phyloP scores from a whole-genome alignment of 2,888 invertebrate species.

The Volucella inflata region DNA sequence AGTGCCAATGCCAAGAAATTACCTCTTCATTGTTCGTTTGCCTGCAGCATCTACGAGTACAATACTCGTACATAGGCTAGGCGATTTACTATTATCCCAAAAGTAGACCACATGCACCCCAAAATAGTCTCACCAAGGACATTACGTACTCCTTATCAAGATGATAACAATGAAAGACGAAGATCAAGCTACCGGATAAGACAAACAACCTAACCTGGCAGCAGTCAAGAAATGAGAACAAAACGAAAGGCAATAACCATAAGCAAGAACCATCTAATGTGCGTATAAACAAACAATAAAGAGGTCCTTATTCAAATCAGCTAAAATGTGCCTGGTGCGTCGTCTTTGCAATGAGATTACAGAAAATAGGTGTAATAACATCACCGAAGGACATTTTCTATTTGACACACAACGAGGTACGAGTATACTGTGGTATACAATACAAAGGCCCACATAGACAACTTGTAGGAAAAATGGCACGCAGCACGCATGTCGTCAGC shows the following conservation, averaged over 20 bases:
- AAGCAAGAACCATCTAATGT: conserved; percentile 76
- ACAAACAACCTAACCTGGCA: conserved; percentile 34
- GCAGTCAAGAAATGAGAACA: conserved; percentile 50
- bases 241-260: conserved; percentile 72
- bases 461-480: conserved; percentile 19
- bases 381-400: conserved; percentile 72
- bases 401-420: conserved; percentile 45
- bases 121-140: conserved; percentile 50
- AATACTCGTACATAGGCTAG: background rate
- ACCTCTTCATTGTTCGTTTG: conserved; percentile 32
- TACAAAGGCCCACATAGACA: conserved; percentile 49
- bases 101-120: conserved; percentile 71
- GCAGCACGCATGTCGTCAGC: conserved; percentile 69
- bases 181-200: conserved; percentile 66
- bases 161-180: conserved; percentile 47
- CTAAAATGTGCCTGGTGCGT: conserved; percentile 49
- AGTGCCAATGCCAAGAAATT: background rate
- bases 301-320: conserved; percentile 78
- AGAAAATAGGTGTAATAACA: conserved; percentile 77
- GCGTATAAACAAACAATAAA: conserved; percentile 78
- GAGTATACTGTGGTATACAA: too few relatives aligned
- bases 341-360: conserved; percentile 76
- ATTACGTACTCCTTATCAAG: conserved; percentile 31
- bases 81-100: conserved; percentile 72
- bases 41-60: conserved; percentile 35